A percentile compares a stretch with the other conserved stretches of the same genome.
Conservation (phyloP, 2,888 invertebrate genomes). For the Mechanitis messenoides region DNA sequence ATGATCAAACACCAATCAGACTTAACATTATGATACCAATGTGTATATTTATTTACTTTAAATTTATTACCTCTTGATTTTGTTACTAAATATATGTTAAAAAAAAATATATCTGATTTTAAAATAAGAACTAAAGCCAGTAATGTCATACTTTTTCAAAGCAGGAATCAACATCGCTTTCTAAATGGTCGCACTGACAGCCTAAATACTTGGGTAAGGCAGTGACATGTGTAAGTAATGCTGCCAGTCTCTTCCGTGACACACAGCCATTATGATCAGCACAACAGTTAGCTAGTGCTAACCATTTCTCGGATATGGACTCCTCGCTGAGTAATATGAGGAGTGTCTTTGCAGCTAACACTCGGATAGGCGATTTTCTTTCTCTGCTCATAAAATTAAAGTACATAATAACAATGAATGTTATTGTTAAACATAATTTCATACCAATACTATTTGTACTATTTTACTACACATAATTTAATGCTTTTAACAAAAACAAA, state of each 20-base stretch:
- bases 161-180: slow-evolving; percentile 83
- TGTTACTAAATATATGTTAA: too few relatives aligned
- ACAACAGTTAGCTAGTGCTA: slow-evolving; percentile 82
- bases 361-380: slow-evolving; percentile 78
- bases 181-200: slow-evolving; percentile 77
- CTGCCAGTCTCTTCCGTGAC: slow-evolving; percentile 78
- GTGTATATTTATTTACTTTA: too few relatives aligned
- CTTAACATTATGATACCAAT: too few relatives aligned
- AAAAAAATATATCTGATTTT: too few relatives aligned
- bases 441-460: background rate
- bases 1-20: too few relatives aligned
- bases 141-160: slow-evolving; percentile 79
- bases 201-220: slow-evolving; percentile 78
- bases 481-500: too few relatives aligned
- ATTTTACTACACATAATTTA: too few relatives aligned
- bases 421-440: too few relatives aligned
- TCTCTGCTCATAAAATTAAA: slow-evolving; percentile 57
- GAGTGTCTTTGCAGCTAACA: slow-evolving; percentile 81
- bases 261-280: slow-evolving; percentile 87
- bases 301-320: slow-evolving; percentile 78
- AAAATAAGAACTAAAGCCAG: background rate
- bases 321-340: slow-evolving; percentile 81
- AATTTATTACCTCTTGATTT: too few relatives aligned
- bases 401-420: background rate
- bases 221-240: slow-evolving; percentile 79